Base-by-base conservation (phyloP, 2,888 invertebrate genomes). In the Exocentrus adspersus region DNA sequence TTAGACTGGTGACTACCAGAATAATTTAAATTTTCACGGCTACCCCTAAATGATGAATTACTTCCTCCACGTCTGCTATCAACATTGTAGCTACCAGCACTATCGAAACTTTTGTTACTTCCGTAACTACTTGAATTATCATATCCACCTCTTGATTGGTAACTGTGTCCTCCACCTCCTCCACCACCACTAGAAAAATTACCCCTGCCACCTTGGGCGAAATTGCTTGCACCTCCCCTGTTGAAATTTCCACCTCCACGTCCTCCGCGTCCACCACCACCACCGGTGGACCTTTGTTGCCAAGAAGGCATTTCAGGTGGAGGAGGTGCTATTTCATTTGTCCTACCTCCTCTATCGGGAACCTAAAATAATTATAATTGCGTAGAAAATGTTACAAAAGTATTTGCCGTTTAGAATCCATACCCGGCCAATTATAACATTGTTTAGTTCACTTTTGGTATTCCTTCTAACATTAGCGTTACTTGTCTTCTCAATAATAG, bases 231-330 rank as follows among this genome's bases (percentile, higher is more conserved):
- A n/a, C 78, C 77, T 20, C 77, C 74, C 53, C 82, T 76, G 5
- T 80, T 77, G 1, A 82, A 76, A 0, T 79, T 71, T 4, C 80
- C 77, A 71, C 85, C 78, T 63, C 85, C 80, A 45, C 84, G 83
- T 32, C 83, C 78, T 32, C 85, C n/a, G n/a, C n/a, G n/a, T n/a
- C n/a, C 84, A 37, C 86, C 82, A 16, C 81, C 81, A 28, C 79
- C 84, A 28, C 85, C 86, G 28, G 85, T 75, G 0, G 85, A 84
- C 32, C 88, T 85, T 76, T 94, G 93, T 77, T 91, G 90, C 94
- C 97, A 98, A 0, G 95, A 91, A 0, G 98, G 98, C 96, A 98
- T 97, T 84, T 98, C 98, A 0, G 97, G 97, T 0, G 97, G 95
- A 0, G 98, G 98, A 0, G 95, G 91, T 67, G 94, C 93, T 74